phyloP scores from a whole-genome alignment of 2,113 vertebrate species.

The Zosterops japonicus region DNA sequence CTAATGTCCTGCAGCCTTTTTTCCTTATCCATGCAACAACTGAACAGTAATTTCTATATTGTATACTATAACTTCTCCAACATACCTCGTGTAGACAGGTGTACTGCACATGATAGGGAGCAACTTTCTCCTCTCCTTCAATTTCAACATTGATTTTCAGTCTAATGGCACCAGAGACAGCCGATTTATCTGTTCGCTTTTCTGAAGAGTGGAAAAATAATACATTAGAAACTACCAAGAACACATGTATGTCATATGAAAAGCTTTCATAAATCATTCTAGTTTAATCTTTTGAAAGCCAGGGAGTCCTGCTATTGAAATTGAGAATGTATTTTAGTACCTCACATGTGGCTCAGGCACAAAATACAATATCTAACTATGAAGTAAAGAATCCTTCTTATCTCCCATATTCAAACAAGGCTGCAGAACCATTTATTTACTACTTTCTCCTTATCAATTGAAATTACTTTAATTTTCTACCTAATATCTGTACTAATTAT shows the following conservation, averaged over 20 bases:
- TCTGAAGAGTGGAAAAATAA: slow-evolving; percentile 74
- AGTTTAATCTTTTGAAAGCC: neutral
- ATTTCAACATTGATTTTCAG: slow-evolving; percentile 97
- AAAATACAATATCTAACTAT: neutral
- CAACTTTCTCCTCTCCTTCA: slow-evolving; percentile 95
- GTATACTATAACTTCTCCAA: neutral
- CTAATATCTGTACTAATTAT: neutral
- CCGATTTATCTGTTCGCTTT: slow-evolving; percentile 96
- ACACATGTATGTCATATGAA: neutral
- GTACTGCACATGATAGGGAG: slow-evolving; percentile 94
- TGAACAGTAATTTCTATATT: neutral
- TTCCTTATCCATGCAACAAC: neutral
- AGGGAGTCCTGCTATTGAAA: neutral
- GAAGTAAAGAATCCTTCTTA: neutral
- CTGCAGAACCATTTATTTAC: neutral
- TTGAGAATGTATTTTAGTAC: neutral
- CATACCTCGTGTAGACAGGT: slow-evolving; percentile 97
- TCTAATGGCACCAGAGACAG: slow-evolving; percentile 93
- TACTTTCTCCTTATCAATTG: neutral
- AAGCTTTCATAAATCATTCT: neutral
- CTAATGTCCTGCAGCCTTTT: neutral
- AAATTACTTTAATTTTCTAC: neutral
- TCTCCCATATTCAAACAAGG: neutral
- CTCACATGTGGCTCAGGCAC: neutral
- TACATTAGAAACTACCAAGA: neutral